A percentile compares a stretch with the other conserved stretches of the same genome.
These are phyloP conservation scores for Chymomyza caudatula DNA, from an alignment of 2,888 invertebrate genomes.

Conservation along the genomic window DNA sequence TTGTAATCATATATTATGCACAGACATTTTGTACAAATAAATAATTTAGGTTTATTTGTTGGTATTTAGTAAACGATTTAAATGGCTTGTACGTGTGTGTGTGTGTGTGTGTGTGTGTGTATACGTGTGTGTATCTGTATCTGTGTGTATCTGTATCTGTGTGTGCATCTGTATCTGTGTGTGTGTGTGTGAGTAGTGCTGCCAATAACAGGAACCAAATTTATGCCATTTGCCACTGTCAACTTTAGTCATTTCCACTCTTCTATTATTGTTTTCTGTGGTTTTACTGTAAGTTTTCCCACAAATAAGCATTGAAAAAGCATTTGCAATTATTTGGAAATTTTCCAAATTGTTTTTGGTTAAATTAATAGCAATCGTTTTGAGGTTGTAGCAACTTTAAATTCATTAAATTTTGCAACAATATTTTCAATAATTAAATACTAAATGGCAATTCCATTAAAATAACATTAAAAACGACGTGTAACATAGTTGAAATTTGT, in stretches of 20 bases:
- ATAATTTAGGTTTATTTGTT: constrained; percentile 39
- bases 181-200: background rate
- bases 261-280: background rate
- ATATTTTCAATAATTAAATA: constrained; percentile 2
- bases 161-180: background rate
- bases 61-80: background rate
- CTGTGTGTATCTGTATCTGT: background rate
- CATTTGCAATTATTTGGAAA: background rate
- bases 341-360: constrained; percentile 33
- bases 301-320: background rate
- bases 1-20: constrained; percentile 14
- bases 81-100: background rate
- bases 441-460: constrained; percentile 23
- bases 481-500: background rate
- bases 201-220: background rate
- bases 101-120: background rate
- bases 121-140: background rate
- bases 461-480: background rate
- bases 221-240: constrained; percentile 7
- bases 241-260: background rate
- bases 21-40: constrained; percentile 57
- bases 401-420: constrained; percentile 32
- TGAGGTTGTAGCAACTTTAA: constrained; percentile 47
- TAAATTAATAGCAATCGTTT: constrained; percentile 54
- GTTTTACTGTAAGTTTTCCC: background rate